Conservation (phyloP, 2,888 invertebrate species). For the Synergus gifuensis region DNA sequence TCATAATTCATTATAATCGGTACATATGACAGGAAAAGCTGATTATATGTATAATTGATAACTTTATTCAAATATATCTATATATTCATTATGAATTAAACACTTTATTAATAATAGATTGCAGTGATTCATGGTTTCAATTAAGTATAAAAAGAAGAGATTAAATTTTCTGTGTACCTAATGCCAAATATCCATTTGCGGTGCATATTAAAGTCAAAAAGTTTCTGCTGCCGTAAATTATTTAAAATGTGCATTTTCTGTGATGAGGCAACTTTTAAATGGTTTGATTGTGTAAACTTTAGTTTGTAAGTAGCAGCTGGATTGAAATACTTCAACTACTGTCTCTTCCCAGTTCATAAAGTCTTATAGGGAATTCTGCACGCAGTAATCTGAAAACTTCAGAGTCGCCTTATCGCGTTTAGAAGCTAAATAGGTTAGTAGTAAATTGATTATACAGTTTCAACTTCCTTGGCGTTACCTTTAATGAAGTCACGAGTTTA, state of each 20-base stretch:
- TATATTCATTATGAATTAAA: neutral
- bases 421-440: conserved; percentile 41
- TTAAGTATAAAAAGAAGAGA: no score
- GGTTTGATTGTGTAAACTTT: conserved; percentile 24
- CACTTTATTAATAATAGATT: no score
- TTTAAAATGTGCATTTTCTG: conserved; percentile 3
- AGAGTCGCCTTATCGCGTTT: conserved; percentile 38
- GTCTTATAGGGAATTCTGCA: conserved; percentile 14
- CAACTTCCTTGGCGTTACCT: conserved; percentile 37
- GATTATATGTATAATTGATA: neutral
- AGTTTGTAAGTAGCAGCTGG: conserved; percentile 20
- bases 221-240: neutral
- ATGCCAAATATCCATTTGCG: neutral
- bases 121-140: no score
- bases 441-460: conserved; percentile 40
- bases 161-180: no score
- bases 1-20: neutral
- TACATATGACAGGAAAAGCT: neutral
- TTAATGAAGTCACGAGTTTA: conserved; percentile 41
- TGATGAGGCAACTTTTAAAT: conserved; percentile 1
- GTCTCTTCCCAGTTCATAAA: conserved; percentile 18
- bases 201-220: neutral
- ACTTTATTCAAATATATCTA: neutral
- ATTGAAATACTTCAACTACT: conserved; percentile 36
- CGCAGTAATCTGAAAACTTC: conserved; percentile 37